Percentiles rank a stretch among this genome's conserved stretches.
Conservation (phyloP, 2,888 invertebrate species). For the Cerastis rubricosa region DNA sequence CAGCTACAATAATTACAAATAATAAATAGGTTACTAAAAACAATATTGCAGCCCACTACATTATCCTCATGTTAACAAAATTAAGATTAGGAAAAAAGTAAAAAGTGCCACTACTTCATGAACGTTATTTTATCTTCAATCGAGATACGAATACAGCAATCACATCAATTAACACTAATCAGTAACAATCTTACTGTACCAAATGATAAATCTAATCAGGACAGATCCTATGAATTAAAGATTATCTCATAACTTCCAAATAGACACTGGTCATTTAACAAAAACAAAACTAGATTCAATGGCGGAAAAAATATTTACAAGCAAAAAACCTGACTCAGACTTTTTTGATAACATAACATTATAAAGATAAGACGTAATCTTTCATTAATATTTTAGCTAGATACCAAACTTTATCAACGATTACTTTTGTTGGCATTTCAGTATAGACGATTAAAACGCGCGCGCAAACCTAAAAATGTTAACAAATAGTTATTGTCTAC, state of each 20-base stretch:
- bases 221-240: background rate
- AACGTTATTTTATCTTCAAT: background rate
- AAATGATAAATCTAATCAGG: conserved; percentile 12
- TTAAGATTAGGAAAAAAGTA: no score
- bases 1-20: no score
- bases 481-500: background rate
- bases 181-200: background rate
- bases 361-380: conserved; percentile 56
- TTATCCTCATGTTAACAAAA: no score
- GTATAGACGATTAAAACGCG: conserved; percentile 5
- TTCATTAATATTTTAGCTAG: conserved; percentile 28
- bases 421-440: conserved; percentile 32
- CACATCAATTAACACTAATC: conserved; percentile 2
- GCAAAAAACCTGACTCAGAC: background rate
- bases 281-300: background rate
- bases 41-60: no score
- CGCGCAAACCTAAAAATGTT: conserved; percentile 13
- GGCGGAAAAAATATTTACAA: background rate
- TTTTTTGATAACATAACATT: background rate
- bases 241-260: background rate
- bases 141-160: background rate
- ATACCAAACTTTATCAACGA: conserved; percentile 35
- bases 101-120: no score
- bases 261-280: background rate
- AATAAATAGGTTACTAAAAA: no score